Evolutionary conservation across 2,797 vertebrate genomes (phyloP).

Genomic region (Fistularia tabacaria): DNA sequence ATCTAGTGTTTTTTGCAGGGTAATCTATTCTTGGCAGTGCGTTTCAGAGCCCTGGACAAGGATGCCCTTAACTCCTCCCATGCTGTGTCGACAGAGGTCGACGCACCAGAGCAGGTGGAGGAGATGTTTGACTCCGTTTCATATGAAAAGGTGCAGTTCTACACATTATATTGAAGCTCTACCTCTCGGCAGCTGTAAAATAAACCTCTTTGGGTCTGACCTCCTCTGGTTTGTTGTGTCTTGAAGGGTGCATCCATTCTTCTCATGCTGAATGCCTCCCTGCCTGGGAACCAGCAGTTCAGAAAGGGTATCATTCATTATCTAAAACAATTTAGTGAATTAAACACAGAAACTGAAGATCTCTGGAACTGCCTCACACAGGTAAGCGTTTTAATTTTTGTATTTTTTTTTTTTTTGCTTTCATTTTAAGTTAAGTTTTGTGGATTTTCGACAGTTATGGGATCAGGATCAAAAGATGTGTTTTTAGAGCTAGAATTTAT

Average conservation of each 20-base stretch:
- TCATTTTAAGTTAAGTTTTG: too few species aligned
- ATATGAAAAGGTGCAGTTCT: slow-evolving; percentile 86
- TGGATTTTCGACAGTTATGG: not conserved
- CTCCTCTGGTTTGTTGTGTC: slow-evolving; percentile 21
- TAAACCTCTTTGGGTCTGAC: not conserved
- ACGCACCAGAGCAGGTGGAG: slow-evolving; percentile 85
- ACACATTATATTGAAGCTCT: not conserved
- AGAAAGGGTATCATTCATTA: slow-evolving; percentile 83
- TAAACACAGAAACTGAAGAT: slow-evolving; percentile 80
- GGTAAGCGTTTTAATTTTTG: slow-evolving; percentile 61
- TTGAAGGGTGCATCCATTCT: slow-evolving; percentile 90
- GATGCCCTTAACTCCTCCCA: slow-evolving; percentile 91
- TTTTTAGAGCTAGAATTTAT: too few species aligned
- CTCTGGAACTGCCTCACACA: slow-evolving; percentile 91
- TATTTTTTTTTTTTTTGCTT: not conserved
- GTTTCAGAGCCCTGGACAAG: slow-evolving; percentile 84
- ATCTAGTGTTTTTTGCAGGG: slow-evolving; percentile 71
- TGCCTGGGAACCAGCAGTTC: slow-evolving; percentile 81
- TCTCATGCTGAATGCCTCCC: slow-evolving; percentile 85
- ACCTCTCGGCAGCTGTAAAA: not conserved
- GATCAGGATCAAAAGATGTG: too few species aligned
- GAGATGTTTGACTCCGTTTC: slow-evolving; percentile 97
- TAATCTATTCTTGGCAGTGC: slow-evolving; percentile 82
- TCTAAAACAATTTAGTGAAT: slow-evolving; percentile 75
- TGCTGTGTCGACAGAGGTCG: slow-evolving; percentile 81